phyloP scores from a whole-genome alignment of 2,797 vertebrate species.

The Iguana delicatissima region DNA sequence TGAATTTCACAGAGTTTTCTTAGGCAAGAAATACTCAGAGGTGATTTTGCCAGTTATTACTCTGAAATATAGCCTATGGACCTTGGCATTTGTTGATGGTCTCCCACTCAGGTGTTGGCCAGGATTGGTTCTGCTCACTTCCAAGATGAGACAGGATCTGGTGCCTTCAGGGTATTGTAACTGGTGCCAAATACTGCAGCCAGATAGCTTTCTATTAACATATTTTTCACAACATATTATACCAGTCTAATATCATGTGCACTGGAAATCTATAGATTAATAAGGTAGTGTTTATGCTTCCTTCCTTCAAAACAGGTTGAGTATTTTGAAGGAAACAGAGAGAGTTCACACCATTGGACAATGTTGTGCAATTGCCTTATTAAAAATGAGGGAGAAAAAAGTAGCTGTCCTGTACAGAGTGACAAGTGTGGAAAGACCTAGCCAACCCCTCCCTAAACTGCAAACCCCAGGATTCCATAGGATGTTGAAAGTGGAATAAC shows the following conservation, averaged over 20 bases:
- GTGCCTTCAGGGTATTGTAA: background rate
- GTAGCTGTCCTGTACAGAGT: background rate
- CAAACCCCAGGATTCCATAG: no score
- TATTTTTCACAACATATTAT: background rate
- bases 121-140: no score
- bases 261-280: background rate
- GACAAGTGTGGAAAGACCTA: background rate
- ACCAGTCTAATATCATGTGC: background rate
- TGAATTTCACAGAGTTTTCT: no score
- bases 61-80: no score
- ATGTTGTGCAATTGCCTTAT: background rate
- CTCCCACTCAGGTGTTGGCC: no score
- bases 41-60: no score
- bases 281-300: background rate
- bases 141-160: no score
- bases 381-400: background rate
- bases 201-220: background rate
- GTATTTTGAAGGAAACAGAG: background rate
- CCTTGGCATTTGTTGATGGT: no score
- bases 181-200: background rate
- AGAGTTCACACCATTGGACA: no score
- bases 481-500: no score
- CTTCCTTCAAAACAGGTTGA: background rate
- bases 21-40: no score
- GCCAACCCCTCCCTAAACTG: no score